Conservation (phyloP, 2,888 invertebrate species). For the Pollenia labialis region DNA sequence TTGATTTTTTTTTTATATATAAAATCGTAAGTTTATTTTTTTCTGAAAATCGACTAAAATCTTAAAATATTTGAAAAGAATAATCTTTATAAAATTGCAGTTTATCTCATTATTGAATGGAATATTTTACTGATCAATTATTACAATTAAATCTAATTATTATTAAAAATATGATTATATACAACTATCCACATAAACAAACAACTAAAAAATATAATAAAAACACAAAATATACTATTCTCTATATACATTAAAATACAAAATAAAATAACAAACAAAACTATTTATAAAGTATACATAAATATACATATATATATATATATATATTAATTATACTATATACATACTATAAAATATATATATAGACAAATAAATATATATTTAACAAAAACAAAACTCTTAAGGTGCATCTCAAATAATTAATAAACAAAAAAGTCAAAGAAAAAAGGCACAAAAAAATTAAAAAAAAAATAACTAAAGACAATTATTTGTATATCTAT, state of each 20-base stretch:
- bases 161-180: constrained; percentile 75
- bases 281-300: constrained; percentile 71
- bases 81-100: constrained; percentile 33
- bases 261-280: constrained; percentile 38
- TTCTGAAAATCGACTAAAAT: too few relatives aligned
- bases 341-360: constrained; percentile 75
- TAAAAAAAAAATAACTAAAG: constrained; percentile 72
- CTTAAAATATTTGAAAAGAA: not conserved
- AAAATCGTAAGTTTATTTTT: too few relatives aligned
- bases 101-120: constrained; percentile 53
- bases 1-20: too few relatives aligned
- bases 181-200: constrained; percentile 76
- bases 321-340: constrained; percentile 75
- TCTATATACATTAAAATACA: constrained; percentile 61
- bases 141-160: constrained; percentile 46
- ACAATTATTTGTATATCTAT: constrained; percentile 72
- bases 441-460: constrained; percentile 74
- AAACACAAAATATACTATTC: constrained; percentile 74
- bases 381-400: constrained; percentile 69
- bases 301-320: constrained; percentile 63
- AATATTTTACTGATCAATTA: constrained; percentile 63
- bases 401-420: constrained; percentile 72
- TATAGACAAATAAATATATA: constrained; percentile 73
- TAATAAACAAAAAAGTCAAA: constrained; percentile 64
- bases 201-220: constrained; percentile 72